These are phyloP conservation scores for Plutella xylostella DNA, from an alignment of 2,888 invertebrate species.

Conservation along the genomic window DNA sequence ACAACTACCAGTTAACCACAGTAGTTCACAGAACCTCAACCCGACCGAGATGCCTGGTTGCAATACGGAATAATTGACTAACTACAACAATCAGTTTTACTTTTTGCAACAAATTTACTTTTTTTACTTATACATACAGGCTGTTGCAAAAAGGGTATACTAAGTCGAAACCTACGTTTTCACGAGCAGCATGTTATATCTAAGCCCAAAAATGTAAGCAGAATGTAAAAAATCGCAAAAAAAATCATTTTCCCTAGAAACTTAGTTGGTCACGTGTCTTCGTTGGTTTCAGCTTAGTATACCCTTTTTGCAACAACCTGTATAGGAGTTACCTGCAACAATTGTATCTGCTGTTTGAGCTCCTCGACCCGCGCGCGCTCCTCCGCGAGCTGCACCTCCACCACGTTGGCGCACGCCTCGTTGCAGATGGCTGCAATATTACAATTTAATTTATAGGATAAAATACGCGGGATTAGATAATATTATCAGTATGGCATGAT, in stretches of 20 bases:
- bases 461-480: neutral
- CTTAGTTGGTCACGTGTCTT: too few relatives aligned
- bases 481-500: too few relatives aligned
- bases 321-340: slow-evolving; percentile 34
- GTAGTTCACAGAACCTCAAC: neutral
- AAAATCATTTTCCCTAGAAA: too few relatives aligned
- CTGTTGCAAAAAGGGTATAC: too few relatives aligned
- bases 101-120: neutral
- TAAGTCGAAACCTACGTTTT: too few relatives aligned
- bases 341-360: slow-evolving; percentile 42
- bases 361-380: slow-evolving; percentile 47
- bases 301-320: neutral
- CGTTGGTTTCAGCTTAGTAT: neutral
- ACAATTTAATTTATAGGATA: neutral
- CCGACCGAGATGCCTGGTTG: too few relatives aligned
- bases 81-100: neutral
- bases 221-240: too few relatives aligned
- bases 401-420: slow-evolving; percentile 53
- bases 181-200: too few relatives aligned
- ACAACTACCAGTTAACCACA: too few relatives aligned
- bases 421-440: slow-evolving; percentile 42
- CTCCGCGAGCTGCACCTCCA: slow-evolving; percentile 55
- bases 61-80: too few relatives aligned
- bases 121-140: neutral
- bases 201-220: too few relatives aligned